Evolutionary conservation across 2,113 vertebrate species (phyloP).

Genomic region (Urocitellus parryii): DNA sequence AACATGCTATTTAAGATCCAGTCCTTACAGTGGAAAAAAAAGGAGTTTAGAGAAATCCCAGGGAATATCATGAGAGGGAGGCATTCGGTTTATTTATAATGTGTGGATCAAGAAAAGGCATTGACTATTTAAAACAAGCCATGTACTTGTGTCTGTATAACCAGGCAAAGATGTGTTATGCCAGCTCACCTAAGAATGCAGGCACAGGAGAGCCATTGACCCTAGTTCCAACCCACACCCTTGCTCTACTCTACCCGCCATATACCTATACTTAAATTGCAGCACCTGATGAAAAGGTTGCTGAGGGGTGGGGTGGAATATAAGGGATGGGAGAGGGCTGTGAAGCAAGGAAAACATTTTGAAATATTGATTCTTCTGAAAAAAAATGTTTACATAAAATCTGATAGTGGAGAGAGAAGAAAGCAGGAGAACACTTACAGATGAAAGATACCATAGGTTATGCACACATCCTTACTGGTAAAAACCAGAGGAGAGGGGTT

Average conservation of each 20-base stretch:
- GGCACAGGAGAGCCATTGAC: background rate
- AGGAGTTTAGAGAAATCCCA: background rate
- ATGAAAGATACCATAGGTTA: background rate
- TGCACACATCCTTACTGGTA: background rate
- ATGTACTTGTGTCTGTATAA: background rate
- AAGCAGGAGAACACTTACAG: background rate
- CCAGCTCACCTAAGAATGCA: background rate
- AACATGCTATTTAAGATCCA: background rate
- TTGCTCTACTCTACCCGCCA: too few relatives aligned
- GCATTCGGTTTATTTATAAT: background rate
- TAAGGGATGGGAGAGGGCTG: background rate
- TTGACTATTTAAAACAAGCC: background rate
- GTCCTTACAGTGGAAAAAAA: background rate
- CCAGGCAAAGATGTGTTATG: background rate
- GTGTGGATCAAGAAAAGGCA: background rate
- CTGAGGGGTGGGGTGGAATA: background rate
- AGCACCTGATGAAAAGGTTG: background rate
- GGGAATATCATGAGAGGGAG: background rate
- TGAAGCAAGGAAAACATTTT: background rate
- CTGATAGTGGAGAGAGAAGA: background rate
- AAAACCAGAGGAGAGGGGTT: background rate
- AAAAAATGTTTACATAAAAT: background rate
- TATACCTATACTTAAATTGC: too few relatives aligned
- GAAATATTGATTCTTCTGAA: background rate
- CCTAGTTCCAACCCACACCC: rapidly evolving